phyloP scores from a whole-genome alignment of 2,797 vertebrate species.

The Sebastiscus tertius region DNA sequence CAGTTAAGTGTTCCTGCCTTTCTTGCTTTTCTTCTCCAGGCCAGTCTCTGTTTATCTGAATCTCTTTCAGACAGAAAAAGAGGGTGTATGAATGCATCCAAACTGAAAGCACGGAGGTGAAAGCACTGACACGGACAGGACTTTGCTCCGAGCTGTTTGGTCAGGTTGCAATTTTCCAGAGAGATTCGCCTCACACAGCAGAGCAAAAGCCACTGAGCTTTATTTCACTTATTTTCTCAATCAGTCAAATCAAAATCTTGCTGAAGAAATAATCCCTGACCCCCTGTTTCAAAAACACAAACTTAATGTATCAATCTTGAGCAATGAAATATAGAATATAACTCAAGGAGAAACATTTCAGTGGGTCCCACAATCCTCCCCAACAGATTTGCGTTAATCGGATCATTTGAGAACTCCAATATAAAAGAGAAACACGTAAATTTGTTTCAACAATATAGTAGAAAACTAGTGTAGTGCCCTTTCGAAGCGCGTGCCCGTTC shows the following conservation, averaged over 20 bases:
- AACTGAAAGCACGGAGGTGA: neutral
- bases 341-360: neutral
- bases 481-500: no score
- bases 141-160: neutral
- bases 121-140: neutral
- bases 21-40: neutral
- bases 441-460: no score
- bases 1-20: neutral
- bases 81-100: neutral
- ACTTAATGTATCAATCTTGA: neutral
- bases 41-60: neutral
- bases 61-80: neutral
- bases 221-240: conserved; percentile 2
- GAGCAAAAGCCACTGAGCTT: conserved; percentile 2
- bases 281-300: neutral
- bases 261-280: neutral
- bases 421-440: neutral
- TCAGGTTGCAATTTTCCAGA: neutral
- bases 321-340: neutral
- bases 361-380: neutral
- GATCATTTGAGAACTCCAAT: neutral
- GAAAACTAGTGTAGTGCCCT: no score
- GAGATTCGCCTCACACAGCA: neutral
- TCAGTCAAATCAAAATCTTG: neutral
- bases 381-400: neutral